Evolutionary conservation across 2,888 invertebrate genomes (phyloP).

Genomic region (Phoenoteleia sp.): DNA sequence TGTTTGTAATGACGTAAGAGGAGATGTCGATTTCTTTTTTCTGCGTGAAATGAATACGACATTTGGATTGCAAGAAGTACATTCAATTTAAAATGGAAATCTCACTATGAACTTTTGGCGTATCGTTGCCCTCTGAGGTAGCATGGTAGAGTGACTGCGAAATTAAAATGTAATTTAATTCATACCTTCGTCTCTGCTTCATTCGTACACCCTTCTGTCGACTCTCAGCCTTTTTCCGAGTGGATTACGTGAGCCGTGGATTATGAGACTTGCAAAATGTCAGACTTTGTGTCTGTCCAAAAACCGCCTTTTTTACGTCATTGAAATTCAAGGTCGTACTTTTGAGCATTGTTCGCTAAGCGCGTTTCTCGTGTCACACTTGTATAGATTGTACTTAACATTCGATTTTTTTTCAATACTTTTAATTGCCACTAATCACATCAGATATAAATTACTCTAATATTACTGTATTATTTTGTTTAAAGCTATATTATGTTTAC

Average conservation of each 20-base stretch:
- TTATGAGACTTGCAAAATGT: slow-evolving; percentile 65
- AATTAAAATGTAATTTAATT: slow-evolving; percentile 86
- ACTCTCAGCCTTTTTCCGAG: slow-evolving; percentile 68
- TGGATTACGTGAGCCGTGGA: slow-evolving; percentile 68
- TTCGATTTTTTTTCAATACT: too few relatives aligned
- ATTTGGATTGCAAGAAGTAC: slow-evolving; percentile 77
- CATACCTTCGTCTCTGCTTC: slow-evolving; percentile 73
- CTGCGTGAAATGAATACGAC: slow-evolving; percentile 58
- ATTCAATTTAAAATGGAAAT: slow-evolving; percentile 85
- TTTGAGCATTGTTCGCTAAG: slow-evolving; percentile 48
- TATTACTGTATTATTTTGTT: too few relatives aligned
- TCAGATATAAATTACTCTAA: too few relatives aligned
- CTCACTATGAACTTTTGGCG: slow-evolving; percentile 82
- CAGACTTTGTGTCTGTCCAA: slow-evolving; percentile 51
- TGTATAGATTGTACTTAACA: too few relatives aligned
- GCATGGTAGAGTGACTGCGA: slow-evolving; percentile 83
- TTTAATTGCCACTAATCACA: too few relatives aligned
- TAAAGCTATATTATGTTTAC: too few relatives aligned
- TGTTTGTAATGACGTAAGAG: slow-evolving; percentile 51
- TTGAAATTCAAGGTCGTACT: slow-evolving; percentile 67
- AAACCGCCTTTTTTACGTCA: slow-evolving; percentile 48
- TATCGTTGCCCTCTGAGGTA: slow-evolving; percentile 77
- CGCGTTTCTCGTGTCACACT: slow-evolving; percentile 39
- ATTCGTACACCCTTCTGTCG: slow-evolving; percentile 65
- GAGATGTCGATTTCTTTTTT: slow-evolving; percentile 45